Evolutionary conservation across 2,888 invertebrate species (phyloP), one percentile per base, ranked within the genome.

Genomic region (Euclidia mi): DNA sequence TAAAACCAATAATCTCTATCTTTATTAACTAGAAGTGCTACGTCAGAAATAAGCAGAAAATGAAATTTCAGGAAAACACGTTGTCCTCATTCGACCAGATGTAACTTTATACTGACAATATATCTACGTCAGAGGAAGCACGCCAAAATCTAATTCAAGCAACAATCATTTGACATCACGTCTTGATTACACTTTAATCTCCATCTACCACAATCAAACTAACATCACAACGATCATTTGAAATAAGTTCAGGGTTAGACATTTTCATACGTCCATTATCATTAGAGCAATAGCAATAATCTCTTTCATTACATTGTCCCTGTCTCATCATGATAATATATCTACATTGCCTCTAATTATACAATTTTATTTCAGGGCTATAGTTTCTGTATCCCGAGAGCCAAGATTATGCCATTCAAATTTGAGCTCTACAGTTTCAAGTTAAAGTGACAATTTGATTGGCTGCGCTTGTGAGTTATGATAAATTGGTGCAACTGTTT

Each of bases 261-360:
- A 35, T 68, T 77, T 62, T 65, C 76, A 71, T 73, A 56, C 20
- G 55, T 42, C 65, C 53, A 68, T 76, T 75, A 77, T 79, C 84
- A 81, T 84, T 81, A 76, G 72, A 68, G 79, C 56, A 56, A 56
- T 71, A 65, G 68, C 66, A 73, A 79, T 85, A 81, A 84, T 81
- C 66, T 75, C 64, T 66, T 81, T 81, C 79, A 84, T 83, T 84
- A 82, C 76, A 70, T 68, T 61, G 69, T 62, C 61, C 62, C 56
- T 58, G 79, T 77, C 78, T 71, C 84, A 78, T 79, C 81, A 78
- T 48, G 78, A 81, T 84, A 80, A 82, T 84, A 81, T 79, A 83
- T 82, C 82, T 85, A 82, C 78, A 88, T 85, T 81, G 80, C 78
- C 79, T 79, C 73, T 87, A 88, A 88, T 88, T 87, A 85, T 82